A percentile compares a stretch with the other conserved stretches of the same genome.
Conservation (phyloP, 2,888 invertebrate genomes). For the Seira musarum region DNA sequence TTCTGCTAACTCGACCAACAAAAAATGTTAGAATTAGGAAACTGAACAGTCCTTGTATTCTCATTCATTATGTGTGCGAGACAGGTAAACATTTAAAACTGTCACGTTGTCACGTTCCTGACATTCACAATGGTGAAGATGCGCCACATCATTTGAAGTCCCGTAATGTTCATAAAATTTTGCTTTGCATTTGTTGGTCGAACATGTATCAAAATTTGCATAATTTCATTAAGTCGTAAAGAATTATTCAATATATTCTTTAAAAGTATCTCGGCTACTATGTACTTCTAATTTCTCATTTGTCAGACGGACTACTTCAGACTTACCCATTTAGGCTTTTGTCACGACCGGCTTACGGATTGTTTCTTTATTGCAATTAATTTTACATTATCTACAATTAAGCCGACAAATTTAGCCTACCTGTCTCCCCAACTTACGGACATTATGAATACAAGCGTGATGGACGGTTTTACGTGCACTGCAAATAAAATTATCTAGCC, state of each 20-base stretch:
- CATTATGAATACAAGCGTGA: neutral
- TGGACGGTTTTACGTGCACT: no score
- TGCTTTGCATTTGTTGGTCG: neutral
- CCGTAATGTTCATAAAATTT: constrained; percentile 11
- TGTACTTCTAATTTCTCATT: neutral
- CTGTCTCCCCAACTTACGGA: neutral
- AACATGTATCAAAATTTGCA: constrained; percentile 15
- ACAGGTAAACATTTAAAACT: constrained; percentile 43
- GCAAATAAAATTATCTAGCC: no score
- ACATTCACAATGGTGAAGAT: no score
- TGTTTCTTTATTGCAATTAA: constrained; percentile 41
- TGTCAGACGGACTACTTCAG: neutral
- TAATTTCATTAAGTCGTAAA: no score
- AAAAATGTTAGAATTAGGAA: no score
- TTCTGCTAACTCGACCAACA: no score
- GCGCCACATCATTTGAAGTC: no score
- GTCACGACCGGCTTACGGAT: constrained; percentile 19
- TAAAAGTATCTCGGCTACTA: no score
- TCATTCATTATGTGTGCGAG: neutral
- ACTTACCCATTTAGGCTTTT: constrained; percentile 29
- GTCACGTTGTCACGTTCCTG: constrained; percentile 52
- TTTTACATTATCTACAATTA: constrained; percentile 40
- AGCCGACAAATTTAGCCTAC: constrained; percentile 18
- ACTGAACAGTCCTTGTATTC: neutral
- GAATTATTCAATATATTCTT: no score